Conservation (phyloP, 2,888 invertebrate genomes). For the Adelphocoris suturalis region DNA sequence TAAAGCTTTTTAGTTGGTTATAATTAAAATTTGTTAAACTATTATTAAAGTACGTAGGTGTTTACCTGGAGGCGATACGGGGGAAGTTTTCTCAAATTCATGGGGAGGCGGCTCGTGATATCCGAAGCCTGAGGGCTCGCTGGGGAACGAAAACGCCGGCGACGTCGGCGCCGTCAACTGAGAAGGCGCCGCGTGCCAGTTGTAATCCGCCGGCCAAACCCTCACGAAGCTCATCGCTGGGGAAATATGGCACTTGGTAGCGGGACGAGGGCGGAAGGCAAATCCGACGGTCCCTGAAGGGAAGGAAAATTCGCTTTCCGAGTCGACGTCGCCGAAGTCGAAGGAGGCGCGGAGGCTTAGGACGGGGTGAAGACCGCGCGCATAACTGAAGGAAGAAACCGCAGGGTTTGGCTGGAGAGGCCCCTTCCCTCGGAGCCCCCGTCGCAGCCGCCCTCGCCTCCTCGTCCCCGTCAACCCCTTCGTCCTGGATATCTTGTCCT, state of each 20-base stretch:
- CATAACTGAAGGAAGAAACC: conserved; percentile 10
- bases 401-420: neutral
- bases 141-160: conserved; percentile 30
- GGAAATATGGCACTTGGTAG: neutral
- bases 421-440: neutral
- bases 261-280: neutral
- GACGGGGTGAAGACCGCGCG: neutral
- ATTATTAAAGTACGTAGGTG: too few relatives aligned
- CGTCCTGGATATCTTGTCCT: neutral
- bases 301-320: neutral
- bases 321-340: neutral
- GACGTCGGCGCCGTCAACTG: conserved; percentile 19
- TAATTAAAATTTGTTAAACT: too few relatives aligned
- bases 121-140: conserved; percentile 28
- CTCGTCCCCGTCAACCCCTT: neutral
- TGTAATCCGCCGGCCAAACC: conserved; percentile 73
- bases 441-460: neutral
- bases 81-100: conserved; percentile 16
- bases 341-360: neutral
- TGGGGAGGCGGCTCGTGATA: neutral
- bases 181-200: conserved; percentile 68
- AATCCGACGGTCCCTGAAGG: neutral
- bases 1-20: too few relatives aligned
- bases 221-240: conserved; percentile 68
- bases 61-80: conserved; percentile 20